A percentile compares a stretch with the other conserved stretches of the same genome.
Conservation (phyloP, 2,113 vertebrate genomes). For the Triplophysa dalaica region DNA sequence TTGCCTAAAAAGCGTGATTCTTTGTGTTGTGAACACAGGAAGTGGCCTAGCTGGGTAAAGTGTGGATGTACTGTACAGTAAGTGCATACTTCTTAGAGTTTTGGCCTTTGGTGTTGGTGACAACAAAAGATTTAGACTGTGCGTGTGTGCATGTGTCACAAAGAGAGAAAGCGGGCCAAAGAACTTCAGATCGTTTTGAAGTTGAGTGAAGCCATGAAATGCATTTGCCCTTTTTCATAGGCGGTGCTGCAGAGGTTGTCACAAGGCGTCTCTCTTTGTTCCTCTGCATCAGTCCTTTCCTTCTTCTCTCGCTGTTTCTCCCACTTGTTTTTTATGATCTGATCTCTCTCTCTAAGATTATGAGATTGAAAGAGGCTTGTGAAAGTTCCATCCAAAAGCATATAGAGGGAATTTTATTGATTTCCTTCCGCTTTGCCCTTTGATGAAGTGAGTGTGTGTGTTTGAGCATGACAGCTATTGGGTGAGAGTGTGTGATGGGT, state of each 20-base stretch:
- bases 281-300: slow-evolving; percentile 7
- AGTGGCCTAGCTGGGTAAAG: neutral
- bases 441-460: slow-evolving; percentile 22
- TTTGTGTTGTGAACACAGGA: neutral
- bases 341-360: neutral
- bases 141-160: neutral
- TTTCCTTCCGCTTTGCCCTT: neutral
- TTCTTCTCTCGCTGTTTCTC: slow-evolving; percentile 6
- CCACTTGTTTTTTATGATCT: slow-evolving; percentile 3
- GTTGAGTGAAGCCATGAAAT: slow-evolving; percentile 20
- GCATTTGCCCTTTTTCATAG: slow-evolving; percentile 30
- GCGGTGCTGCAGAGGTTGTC: neutral
- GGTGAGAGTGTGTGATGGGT: slow-evolving; percentile 8
- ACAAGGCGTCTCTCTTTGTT: slow-evolving; percentile 4
- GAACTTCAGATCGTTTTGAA: slow-evolving; percentile 23
- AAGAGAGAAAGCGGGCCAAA: slow-evolving; percentile 12
- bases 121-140: neutral
- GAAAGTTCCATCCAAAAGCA: slow-evolving; percentile 56
- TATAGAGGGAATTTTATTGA: slow-evolving; percentile 50
- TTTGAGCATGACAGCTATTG: neutral
- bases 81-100: neutral
- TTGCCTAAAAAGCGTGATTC: too few species aligned
- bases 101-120: neutral
- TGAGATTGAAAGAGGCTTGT: slow-evolving; percentile 24
- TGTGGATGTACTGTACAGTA: neutral